Conservation (phyloP, 2,888 invertebrate genomes). For the Sphinx pinastri region DNA sequence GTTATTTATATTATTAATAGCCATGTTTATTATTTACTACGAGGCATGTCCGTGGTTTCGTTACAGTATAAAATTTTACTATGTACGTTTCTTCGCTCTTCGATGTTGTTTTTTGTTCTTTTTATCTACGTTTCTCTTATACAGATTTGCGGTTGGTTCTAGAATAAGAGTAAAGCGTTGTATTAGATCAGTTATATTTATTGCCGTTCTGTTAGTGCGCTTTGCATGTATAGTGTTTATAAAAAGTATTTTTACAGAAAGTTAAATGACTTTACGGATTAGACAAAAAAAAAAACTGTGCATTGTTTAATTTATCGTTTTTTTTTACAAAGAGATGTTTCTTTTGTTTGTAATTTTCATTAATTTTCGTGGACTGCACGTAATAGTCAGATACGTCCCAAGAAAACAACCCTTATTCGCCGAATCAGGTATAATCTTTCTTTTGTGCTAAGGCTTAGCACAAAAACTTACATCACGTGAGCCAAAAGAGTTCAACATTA, state of each 20-base stretch:
- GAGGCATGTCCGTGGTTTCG: not conserved
- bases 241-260: too few relatives aligned
- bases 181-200: slow-evolving; percentile 7
- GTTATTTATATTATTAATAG: slow-evolving; percentile 14
- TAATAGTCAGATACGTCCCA: not conserved
- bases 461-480: slow-evolving; percentile 3
- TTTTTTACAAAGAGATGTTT: not conserved
- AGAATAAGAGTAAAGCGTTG: not conserved
- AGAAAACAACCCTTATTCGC: not conserved
- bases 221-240: too few relatives aligned
- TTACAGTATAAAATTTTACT: not conserved
- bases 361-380: not conserved
- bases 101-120: not conserved
- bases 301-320: too few relatives aligned
- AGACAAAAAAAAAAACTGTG: too few relatives aligned
- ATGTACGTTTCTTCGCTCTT: not conserved
- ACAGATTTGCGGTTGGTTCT: not conserved
- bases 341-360: not conserved
- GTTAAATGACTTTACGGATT: too few relatives aligned
- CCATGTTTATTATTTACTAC: slow-evolving; percentile 4
- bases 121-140: slow-evolving; percentile 2
- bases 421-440: not conserved
- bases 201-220: too few relatives aligned
- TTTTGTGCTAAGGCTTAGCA: not conserved
- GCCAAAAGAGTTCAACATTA: slow-evolving; percentile 17